A percentile compares a stretch with the other conserved stretches of the same genome.
phyloP scores from a whole-genome alignment of 2,797 vertebrate genomes.

The Tapirus indicus region DNA sequence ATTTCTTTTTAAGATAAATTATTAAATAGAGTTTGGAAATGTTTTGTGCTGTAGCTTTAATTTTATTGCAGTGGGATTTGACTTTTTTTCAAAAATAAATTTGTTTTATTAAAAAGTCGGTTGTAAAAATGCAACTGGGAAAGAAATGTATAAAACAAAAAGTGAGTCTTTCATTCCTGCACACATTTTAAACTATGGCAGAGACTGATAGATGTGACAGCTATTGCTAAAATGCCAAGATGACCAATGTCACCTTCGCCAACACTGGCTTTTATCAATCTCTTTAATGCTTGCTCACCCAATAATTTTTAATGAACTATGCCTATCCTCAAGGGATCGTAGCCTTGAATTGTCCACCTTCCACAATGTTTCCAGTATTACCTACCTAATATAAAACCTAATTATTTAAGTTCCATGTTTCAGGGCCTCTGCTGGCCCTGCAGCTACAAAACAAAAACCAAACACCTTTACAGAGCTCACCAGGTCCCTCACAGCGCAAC shows the following conservation, averaged over 20 bases:
- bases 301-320: background rate
- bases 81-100: slow-evolving; percentile 29
- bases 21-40: slow-evolving; percentile 59
- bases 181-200: slow-evolving; percentile 16
- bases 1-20: slow-evolving; percentile 67
- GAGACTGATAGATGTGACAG: background rate
- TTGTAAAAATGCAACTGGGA: slow-evolving; percentile 42
- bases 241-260: background rate
- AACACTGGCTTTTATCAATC: background rate
- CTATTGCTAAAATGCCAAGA: background rate
- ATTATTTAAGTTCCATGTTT: background rate
- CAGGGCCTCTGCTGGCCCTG: background rate
- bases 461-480: background rate
- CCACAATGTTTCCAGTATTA: background rate
- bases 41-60: background rate
- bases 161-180: background rate
- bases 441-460: background rate
- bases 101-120: slow-evolving; percentile 31
- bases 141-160: background rate
- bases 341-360: background rate
- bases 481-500: background rate
- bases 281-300: background rate
- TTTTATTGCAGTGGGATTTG: slow-evolving; percentile 56
- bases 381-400: background rate
- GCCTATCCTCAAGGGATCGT: background rate